These are phyloP conservation scores for Rhipidura dahli DNA, from an alignment of 2,113 vertebrate genomes.

Conservation along the genomic window DNA sequence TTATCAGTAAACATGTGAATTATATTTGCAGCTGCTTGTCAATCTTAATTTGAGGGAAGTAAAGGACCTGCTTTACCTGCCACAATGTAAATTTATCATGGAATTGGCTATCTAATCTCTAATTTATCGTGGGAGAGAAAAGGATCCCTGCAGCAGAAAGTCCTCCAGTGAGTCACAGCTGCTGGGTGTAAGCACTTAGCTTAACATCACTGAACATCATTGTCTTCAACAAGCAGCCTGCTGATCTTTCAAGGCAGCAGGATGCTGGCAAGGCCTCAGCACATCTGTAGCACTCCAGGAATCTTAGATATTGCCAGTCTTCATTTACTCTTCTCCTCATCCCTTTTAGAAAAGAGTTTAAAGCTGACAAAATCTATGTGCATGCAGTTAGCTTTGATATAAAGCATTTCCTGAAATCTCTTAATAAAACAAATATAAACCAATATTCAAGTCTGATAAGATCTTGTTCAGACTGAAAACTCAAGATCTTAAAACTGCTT, in stretches of 20 bases:
- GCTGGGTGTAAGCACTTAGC: not conserved
- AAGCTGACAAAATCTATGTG: not conserved
- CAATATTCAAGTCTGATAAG: not conserved
- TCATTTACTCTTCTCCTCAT: not conserved
- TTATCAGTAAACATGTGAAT: not conserved
- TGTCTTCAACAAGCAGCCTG: not conserved
- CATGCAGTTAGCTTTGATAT: not conserved
- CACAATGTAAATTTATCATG: not conserved
- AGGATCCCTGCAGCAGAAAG: not conserved
- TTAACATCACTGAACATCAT: not conserved
- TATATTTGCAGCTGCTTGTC: not conserved
- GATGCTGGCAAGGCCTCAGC: not conserved
- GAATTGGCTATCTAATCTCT: not conserved
- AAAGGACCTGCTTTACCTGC: not conserved
- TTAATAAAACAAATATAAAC: not conserved
- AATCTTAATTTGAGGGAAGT: not conserved
- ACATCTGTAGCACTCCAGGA: not conserved
- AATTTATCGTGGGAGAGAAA: not conserved
- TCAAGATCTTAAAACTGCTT: not conserved
- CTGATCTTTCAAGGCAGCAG: not conserved
- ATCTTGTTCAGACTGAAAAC: not conserved
- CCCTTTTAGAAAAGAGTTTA: not conserved
- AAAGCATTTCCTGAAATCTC: not conserved
- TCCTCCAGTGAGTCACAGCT: not conserved
- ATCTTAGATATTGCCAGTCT: not conserved